Evolutionary conservation across 2,113 vertebrate genomes (phyloP).

Genomic region (Petaurus breviceps): DNA sequence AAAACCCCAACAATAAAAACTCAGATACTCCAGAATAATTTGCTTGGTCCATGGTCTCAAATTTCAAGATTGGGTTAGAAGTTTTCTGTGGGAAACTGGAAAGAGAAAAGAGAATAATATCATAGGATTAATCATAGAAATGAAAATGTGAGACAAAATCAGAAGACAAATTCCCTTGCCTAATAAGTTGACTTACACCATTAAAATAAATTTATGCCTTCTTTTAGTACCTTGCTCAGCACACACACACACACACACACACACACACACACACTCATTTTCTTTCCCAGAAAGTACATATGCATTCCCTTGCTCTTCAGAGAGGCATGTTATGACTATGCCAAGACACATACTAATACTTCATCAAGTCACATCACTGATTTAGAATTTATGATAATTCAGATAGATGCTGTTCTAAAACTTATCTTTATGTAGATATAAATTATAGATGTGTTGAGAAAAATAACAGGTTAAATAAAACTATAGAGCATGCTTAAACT

Average conservation of each 20-base stretch:
- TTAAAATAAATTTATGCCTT: background rate
- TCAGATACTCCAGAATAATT: conserved; percentile 34
- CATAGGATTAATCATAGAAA: background rate
- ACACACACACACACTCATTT: background rate
- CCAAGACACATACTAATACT: background rate
- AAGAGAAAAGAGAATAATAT: conserved; percentile 1
- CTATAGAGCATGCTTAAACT: too few relatives aligned
- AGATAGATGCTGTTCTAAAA: background rate
- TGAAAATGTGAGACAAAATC: background rate
- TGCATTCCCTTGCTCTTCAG: background rate
- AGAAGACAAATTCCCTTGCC: background rate
- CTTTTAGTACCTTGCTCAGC: background rate
- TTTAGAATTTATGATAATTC: background rate
- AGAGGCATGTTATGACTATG: background rate
- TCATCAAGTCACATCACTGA: background rate
- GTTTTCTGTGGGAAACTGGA: conserved; percentile 33
- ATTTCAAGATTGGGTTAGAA: background rate
- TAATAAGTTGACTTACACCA: background rate
- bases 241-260: background rate
- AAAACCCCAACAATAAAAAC: conserved; percentile 35
- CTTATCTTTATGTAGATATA: too few relatives aligned
- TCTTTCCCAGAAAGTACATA: background rate
- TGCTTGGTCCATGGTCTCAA: conserved; percentile 42
- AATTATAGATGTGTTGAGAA: too few relatives aligned
- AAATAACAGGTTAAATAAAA: too few relatives aligned